These are phyloP conservation scores for Centropyge bicolor DNA, from an alignment of 2,797 vertebrate genomes.

Conservation along the genomic window DNA sequence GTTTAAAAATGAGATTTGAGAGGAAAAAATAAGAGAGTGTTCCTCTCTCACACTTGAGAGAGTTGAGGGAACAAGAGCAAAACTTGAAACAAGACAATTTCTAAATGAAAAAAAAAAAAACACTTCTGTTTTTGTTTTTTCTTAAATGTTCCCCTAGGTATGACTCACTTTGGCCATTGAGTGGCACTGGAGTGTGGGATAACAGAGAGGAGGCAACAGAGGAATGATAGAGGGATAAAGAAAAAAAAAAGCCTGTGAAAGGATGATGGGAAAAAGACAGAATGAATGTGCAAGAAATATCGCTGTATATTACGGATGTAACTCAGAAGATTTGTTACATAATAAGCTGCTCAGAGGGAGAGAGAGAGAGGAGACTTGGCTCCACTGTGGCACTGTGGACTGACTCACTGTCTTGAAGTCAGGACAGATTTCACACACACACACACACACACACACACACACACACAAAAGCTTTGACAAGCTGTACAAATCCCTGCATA, in stretches of 20 bases:
- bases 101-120: neutral
- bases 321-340: conserved; percentile 34
- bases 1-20: neutral
- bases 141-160: neutral
- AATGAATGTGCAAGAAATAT: conserved; percentile 38
- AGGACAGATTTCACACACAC: conserved; percentile 27
- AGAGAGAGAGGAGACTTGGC: conserved; percentile 17
- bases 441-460: conserved; percentile 2
- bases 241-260: neutral
- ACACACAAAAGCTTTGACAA: conserved; percentile 1
- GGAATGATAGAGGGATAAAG: neutral
- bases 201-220: conserved; percentile 9
- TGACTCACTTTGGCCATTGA: conserved; percentile 36
- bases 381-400: conserved; percentile 11
- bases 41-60: neutral
- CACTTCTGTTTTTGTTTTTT: neutral
- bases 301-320: conserved; percentile 14
- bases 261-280: conserved; percentile 14
- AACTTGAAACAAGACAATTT: conserved; percentile 9
- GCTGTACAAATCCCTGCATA: conserved; percentile 11
- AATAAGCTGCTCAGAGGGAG: conserved; percentile 30
- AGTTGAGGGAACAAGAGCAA: neutral
- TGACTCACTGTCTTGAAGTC: conserved; percentile 23
- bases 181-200: conserved; percentile 45
- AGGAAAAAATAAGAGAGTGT: neutral